A percentile compares a stretch with the other conserved stretches of the same genome.
These are phyloP conservation scores for Drosophila rufa DNA, from an alignment of 1,140 invertebrate species.

Conservation along the genomic window DNA sequence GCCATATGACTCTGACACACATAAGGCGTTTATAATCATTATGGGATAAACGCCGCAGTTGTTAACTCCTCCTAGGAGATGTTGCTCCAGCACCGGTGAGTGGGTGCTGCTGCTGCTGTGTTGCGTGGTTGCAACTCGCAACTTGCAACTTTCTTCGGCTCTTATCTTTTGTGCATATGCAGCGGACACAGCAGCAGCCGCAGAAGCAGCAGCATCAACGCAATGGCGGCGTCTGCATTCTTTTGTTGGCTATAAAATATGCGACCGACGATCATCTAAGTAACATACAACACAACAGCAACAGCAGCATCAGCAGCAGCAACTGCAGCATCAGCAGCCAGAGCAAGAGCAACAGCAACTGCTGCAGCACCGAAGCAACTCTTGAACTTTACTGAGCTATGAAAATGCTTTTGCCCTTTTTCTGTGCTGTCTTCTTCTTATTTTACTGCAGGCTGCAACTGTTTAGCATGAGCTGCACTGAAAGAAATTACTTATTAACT, in stretches of 20 bases:
- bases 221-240: conserved; percentile 74
- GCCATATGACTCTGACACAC: conserved; percentile 52
- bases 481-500: not conserved
- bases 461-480: conserved; percentile 68
- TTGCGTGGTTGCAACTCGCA: conserved; percentile 56
- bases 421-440: conserved; percentile 38
- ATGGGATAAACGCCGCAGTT: conserved; percentile 42
- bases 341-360: conserved; percentile 37
- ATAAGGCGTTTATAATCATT: conserved; percentile 60
- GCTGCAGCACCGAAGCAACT: conserved; percentile 52
- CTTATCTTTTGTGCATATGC: conserved; percentile 78
- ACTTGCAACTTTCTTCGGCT: conserved; percentile 77
- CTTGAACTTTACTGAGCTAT: conserved; percentile 78
- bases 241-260: conserved; percentile 76
- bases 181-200: conserved; percentile 56
- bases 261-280: conserved; percentile 73
- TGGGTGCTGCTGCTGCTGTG: conserved; percentile 59
- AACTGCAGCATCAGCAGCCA: conserved; percentile 25
- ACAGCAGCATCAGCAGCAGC: conserved; percentile 36
- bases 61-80: conserved; percentile 27
- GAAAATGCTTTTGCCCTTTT: conserved; percentile 77
- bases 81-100: conserved; percentile 54
- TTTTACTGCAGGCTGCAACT: conserved; percentile 55
- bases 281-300: conserved; percentile 26
- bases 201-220: conserved; percentile 46